Evolutionary conservation across 2,797 vertebrate genomes (phyloP).

Genomic region (Corythornis leucogaster): DNA sequence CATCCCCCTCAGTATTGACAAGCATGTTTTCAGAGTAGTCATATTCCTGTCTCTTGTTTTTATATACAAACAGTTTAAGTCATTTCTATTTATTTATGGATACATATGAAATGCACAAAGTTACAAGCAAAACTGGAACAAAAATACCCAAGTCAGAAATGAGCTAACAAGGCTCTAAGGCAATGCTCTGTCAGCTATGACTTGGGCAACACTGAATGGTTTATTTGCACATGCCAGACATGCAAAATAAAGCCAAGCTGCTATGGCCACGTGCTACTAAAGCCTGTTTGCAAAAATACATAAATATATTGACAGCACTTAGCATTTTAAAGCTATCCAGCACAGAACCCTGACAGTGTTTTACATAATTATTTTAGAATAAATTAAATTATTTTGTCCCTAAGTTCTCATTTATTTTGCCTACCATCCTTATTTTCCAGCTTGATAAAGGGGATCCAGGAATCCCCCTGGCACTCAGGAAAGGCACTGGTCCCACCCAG

Average conservation of each 20-base stretch:
- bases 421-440: not conserved
- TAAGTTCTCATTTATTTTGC: not conserved
- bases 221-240: not conserved
- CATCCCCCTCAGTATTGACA: not conserved
- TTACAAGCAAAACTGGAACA: not conserved
- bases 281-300: not conserved
- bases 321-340: not conserved
- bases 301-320: not conserved
- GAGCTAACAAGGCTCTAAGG: not conserved
- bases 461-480: fast-evolving
- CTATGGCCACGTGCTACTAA: not conserved
- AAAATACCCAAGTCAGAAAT: not conserved
- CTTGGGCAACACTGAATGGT: not conserved
- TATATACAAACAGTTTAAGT: not conserved
- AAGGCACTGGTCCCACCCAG: not conserved
- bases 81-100: not conserved
- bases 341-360: not conserved
- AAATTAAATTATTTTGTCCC: not conserved
- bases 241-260: not conserved
- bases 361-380: not conserved
- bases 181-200: not conserved
- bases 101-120: not conserved
- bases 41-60: not conserved
- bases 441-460: not conserved
- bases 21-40: not conserved